Conservation (phyloP, 2,113 vertebrate species). For the Chloropsis cyanopogon region DNA sequence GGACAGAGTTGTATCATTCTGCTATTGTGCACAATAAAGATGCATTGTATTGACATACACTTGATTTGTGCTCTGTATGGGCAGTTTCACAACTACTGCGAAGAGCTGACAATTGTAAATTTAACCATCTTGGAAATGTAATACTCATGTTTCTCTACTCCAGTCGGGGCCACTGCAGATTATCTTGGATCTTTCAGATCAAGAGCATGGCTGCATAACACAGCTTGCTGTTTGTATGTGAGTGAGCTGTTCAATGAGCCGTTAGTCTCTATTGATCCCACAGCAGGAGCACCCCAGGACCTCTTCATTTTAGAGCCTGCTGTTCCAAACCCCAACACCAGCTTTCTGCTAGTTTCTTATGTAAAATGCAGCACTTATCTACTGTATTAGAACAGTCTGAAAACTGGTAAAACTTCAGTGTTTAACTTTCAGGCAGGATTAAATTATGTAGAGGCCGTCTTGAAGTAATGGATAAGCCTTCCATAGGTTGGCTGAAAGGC, state of each 20-base stretch:
- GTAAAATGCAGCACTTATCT: neutral
- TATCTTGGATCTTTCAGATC: neutral
- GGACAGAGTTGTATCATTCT: neutral
- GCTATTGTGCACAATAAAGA: fast-evolving
- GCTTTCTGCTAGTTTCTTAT: neutral
- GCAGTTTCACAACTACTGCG: neutral
- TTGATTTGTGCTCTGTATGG: fast-evolving
- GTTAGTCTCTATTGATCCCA: neutral
- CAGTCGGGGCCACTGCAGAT: neutral
- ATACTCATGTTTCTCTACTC: fast-evolving
- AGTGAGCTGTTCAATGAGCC: neutral
- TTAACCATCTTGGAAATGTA: neutral
- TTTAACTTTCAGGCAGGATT: neutral
- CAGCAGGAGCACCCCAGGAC: neutral
- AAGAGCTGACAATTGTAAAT: neutral
- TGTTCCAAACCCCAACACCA: neutral
- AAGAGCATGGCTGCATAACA: neutral
- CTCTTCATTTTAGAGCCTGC: neutral
- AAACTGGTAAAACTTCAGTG: neutral
- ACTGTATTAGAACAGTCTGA: neutral
- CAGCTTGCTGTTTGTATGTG: neutral
- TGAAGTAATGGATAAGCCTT: neutral
- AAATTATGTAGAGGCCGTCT: neutral
- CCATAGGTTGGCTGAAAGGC: neutral
- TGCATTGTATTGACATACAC: no score